phyloP scores from a whole-genome alignment of 1,140 invertebrate species.

The Trypoxylus dichotomus region DNA sequence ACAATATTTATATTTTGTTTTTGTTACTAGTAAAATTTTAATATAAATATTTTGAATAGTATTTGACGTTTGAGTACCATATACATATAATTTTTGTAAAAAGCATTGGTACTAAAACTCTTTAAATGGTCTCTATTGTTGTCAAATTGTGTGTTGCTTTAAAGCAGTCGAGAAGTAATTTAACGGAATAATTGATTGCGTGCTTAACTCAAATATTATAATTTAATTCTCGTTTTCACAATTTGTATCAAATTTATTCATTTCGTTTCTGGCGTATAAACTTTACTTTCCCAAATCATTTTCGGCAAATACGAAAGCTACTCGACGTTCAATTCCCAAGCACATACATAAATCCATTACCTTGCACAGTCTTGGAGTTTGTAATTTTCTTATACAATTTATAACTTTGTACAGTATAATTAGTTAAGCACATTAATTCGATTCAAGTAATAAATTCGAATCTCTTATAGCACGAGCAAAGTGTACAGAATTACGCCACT shows the following conservation, averaged over 20 bases:
- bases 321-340: neutral
- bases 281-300: neutral
- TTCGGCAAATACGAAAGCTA: neutral
- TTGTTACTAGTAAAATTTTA: no score
- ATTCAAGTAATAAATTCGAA: slow-evolving; percentile 7
- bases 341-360: neutral
- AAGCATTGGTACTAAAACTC: no score
- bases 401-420: neutral
- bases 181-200: no score
- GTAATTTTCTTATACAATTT: slow-evolving; percentile 4
- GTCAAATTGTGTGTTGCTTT: no score
- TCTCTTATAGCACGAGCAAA: neutral
- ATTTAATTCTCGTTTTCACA: no score
- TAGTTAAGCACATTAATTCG: slow-evolving; percentile 3
- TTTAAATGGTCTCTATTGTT: no score
- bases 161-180: no score
- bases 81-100: no score
- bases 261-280: neutral
- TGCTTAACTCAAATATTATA: no score
- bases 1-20: no score
- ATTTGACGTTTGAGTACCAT: no score
- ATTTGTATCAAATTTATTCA: neutral
- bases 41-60: no score
- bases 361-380: neutral
- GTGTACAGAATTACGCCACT: neutral